Percentiles rank a stretch among this genome's conserved stretches.
Evolutionary conservation across 2,888 invertebrate genomes (phyloP).

Genomic region (Horisme vitalbata): DNA sequence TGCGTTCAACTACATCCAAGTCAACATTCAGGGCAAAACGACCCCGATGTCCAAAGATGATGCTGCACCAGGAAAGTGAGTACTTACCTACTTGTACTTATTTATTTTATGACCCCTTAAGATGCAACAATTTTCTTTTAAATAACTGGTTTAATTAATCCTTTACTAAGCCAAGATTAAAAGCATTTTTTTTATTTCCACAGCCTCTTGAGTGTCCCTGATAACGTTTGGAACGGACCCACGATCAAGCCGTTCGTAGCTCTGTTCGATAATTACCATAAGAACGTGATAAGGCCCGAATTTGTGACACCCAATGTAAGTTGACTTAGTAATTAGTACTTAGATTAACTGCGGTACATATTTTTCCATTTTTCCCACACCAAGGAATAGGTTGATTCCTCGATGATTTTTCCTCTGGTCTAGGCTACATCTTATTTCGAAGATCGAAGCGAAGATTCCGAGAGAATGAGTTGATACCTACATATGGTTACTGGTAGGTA

Average conservation of each 20-base stretch:
- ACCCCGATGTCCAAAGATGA: slow-evolving; percentile 86
- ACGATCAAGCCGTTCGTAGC: slow-evolving; percentile 86
- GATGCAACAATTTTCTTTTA: neutral
- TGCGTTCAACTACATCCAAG: slow-evolving; percentile 86
- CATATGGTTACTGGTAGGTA: no score
- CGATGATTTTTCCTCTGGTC: no score
- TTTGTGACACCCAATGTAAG: slow-evolving; percentile 83
- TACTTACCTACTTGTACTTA: no score
- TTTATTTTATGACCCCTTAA: no score
- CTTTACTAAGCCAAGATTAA: neutral
- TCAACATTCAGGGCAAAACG: slow-evolving; percentile 90
- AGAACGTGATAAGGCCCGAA: slow-evolving; percentile 86
- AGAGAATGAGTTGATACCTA: no score
- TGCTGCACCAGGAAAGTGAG: slow-evolving; percentile 89
- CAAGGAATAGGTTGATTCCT: no score
- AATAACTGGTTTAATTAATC: neutral
- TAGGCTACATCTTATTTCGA: no score
- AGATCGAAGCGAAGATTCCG: no score
- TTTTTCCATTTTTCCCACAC: no score
- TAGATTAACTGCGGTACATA: no score
- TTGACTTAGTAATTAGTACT: slow-evolving; percentile 25
- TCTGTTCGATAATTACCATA: slow-evolving; percentile 91
- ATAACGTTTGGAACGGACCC: slow-evolving; percentile 84
- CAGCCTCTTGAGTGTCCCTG: slow-evolving; percentile 87
- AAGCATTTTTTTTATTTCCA: slow-evolving; percentile 23